Evolutionary conservation across 2,113 vertebrate species (phyloP), one percentile per base, ranked within the genome.

Genomic region (Empidonax traillii): DNA sequence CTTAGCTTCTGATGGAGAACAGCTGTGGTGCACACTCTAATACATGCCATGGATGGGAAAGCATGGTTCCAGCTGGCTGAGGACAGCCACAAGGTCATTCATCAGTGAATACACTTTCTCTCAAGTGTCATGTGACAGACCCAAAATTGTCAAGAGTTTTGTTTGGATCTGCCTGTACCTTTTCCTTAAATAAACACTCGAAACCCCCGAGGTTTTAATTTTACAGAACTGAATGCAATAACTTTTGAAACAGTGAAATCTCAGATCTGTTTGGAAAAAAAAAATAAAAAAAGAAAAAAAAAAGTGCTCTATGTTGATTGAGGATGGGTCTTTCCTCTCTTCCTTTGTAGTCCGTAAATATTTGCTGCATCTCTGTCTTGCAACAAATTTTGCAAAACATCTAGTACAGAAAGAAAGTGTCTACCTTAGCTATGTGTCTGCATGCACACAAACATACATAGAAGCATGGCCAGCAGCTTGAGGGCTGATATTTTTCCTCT

Each of bases 1-100:
- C 85, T 95, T 92, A 94, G 95, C 79, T 95, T 88, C 79, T 93
- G 95, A 97, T 90, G 88, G 79, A 93, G 88, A 97, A 94, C 96
- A 97, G 94, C 95, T 96, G 94, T 88, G 94, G 85, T 55, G 19
- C 83, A 92, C 79, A 47, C 83, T 90, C 78, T 94, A 88, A 93
- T 90, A 88, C 75, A 90, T 43, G 75, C 88, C 59, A 92, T 93
- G 88, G 95, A 92, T 93, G 88, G 90, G 78, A 73, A 94, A 93
- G 76, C 88, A 92, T 93, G 88, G 95, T 95, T 95, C 92, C 96
- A 97, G 90, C 95, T 96, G 95, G 92, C 92, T 96, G 92, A 93
- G 88, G 90, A 95, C 90, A 90, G 75, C 63, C 83, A 93, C 85
- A 94, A 88, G 94, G 95, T 96, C 75, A 87, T 92, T 90, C 85